Conservation (phyloP, 2,888 invertebrate species). For the Idaea aversata region DNA sequence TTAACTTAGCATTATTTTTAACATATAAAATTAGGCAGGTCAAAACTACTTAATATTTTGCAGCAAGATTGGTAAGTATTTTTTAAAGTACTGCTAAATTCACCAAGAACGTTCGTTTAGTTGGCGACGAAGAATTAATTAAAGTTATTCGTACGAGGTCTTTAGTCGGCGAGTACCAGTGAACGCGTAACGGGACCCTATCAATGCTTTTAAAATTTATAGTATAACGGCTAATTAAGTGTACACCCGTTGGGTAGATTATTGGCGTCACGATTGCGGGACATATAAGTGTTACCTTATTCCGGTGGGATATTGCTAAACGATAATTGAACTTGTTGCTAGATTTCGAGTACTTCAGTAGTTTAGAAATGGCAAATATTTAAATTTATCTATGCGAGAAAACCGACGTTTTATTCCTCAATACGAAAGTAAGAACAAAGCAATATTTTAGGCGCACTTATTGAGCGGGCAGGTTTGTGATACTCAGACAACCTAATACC, state of each 20-base stretch:
- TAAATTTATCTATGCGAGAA: background rate
- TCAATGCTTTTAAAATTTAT: constrained; percentile 73
- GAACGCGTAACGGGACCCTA: constrained; percentile 64
- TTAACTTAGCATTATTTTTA: constrained; percentile 21
- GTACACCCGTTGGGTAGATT: constrained; percentile 61
- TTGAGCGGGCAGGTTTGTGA: too few species aligned
- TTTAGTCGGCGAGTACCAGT: constrained; percentile 49
- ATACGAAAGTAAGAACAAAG: too few species aligned
- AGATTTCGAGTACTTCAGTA: constrained; percentile 48
- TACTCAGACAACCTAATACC: too few species aligned
- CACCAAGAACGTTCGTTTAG: constrained; percentile 24
- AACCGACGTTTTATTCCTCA: too few species aligned
- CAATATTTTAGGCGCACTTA: too few species aligned
- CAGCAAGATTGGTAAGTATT: background rate
- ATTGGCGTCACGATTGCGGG: constrained; percentile 62
- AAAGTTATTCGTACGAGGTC: constrained; percentile 59
- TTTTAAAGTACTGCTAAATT: constrained; percentile 17
- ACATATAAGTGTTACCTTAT: constrained; percentile 54
- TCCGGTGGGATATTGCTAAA: constrained; percentile 53
- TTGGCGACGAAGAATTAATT: constrained; percentile 62
- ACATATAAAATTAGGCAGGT: constrained; percentile 11
- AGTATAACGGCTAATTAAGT: constrained; percentile 73
- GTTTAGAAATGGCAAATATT: background rate
- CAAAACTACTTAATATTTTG: background rate
- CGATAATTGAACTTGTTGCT: constrained; percentile 68